These are phyloP conservation scores for Riptortus pedestris DNA, from an alignment of 1,140 invertebrate species.

Conservation along the genomic window DNA sequence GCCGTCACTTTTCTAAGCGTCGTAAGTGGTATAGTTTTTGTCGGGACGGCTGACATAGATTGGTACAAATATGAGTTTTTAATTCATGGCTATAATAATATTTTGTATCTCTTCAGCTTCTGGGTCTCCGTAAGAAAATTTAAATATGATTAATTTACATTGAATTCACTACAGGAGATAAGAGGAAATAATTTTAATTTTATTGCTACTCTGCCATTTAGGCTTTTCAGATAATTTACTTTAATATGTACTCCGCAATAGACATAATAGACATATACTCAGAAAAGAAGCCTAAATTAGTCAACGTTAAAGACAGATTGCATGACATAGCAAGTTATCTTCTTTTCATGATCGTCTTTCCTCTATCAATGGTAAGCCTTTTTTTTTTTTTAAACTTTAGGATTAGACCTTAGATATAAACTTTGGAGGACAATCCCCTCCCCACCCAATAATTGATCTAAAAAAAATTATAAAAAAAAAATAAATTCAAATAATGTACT, in stretches of 20 bases:
- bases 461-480: background rate
- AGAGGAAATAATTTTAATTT: too few species aligned
- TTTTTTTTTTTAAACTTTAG: background rate
- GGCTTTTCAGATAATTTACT: background rate
- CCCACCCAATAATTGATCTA: background rate
- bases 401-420: background rate
- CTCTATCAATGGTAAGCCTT: background rate
- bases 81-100: too few species aligned
- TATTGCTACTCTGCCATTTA: too few species aligned
- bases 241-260: background rate
- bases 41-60: too few species aligned
- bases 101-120: too few species aligned
- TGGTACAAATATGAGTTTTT: too few species aligned
- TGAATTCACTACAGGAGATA: too few species aligned
- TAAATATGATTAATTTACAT: too few species aligned
- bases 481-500: background rate
- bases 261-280: background rate
- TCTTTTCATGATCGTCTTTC: background rate
- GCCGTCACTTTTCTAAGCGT: too few species aligned
- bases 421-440: background rate
- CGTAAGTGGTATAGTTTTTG: too few species aligned
- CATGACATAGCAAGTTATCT: background rate
- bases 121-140: too few species aligned
- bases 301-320: background rate
- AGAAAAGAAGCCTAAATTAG: background rate